These are phyloP conservation scores for Drosophila recens DNA, from an alignment of 2,888 invertebrate genomes.

Conservation along the genomic window DNA sequence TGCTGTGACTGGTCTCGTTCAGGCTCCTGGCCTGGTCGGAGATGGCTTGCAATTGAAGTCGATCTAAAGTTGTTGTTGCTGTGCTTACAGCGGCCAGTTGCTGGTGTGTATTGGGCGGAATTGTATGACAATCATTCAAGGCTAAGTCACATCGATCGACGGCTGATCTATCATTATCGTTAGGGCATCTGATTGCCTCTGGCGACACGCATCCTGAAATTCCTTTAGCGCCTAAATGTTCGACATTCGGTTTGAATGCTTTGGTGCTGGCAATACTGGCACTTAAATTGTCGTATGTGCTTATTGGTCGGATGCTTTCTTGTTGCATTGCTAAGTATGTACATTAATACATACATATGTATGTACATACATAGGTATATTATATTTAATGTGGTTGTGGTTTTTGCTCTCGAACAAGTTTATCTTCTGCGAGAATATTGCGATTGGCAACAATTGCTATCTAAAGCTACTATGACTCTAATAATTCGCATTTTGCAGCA, in stretches of 20 bases:
- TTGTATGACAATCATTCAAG: conserved; percentile 8
- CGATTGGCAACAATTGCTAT: conserved; percentile 1
- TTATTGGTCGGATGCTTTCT: conserved; percentile 82
- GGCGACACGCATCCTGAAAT: conserved; percentile 13
- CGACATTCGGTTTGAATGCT: conserved; percentile 63
- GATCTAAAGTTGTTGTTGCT: conserved; percentile 30
- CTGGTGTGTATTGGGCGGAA: background rate
- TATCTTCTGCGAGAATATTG: conserved; percentile 9
- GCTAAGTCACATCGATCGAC: conserved; percentile 2
- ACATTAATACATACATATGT: too few species aligned
- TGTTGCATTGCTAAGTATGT: conserved; percentile 62
- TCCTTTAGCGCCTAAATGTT: conserved; percentile 15
- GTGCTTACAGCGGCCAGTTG: background rate
- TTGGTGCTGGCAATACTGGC: conserved; percentile 29
- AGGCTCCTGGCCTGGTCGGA: conserved; percentile 48
- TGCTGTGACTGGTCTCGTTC: conserved; percentile 79
- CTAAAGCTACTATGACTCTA: background rate
- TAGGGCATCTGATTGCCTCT: conserved; percentile 7
- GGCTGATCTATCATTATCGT: conserved; percentile 11
- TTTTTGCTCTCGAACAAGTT: background rate
- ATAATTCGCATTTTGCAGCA: conserved; percentile 27
- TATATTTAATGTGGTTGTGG: conserved; percentile 11
- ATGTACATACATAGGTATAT: conserved; percentile 2
- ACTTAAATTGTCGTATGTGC: conserved; percentile 85
- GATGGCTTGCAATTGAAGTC: conserved; percentile 32